Percentiles rank a stretch among this genome's conserved stretches.
Conservation (phyloP, 2,113 vertebrate genomes). For the Malurus elegans region DNA sequence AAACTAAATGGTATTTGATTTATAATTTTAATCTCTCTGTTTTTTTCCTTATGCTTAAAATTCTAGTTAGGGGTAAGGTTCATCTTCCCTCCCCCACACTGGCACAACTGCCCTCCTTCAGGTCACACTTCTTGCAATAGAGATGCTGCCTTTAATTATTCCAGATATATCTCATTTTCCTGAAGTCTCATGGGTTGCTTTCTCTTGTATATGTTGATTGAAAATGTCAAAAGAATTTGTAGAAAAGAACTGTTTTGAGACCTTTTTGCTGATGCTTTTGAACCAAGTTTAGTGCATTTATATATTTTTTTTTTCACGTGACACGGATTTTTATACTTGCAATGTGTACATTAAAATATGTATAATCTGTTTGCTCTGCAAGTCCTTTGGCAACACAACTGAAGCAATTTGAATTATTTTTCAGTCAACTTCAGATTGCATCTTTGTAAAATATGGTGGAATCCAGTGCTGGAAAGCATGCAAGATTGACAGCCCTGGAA, state of each 20-base stretch:
- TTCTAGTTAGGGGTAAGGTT: background rate
- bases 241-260: background rate
- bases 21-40: background rate
- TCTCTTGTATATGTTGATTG: background rate
- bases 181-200: background rate
- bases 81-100: background rate
- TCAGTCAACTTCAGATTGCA: background rate
- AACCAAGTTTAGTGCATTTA: background rate
- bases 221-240: background rate
- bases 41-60: background rate
- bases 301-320: background rate
- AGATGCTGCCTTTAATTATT: background rate
- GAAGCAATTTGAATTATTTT: background rate
- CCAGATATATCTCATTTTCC: background rate
- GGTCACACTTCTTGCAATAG: background rate
- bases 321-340: background rate
- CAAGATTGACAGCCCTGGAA: constrained; percentile 7
- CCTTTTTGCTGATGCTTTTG: background rate
- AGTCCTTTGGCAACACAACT: background rate
- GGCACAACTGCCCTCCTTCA: background rate
- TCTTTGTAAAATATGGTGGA: constrained; percentile 9
- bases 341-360: background rate
- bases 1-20: constrained; percentile 7
- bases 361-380: background rate
- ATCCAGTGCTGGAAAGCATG: background rate